Evolutionary conservation across 2,888 invertebrate species (phyloP).

Genomic region (Palloptera scutellata): DNA sequence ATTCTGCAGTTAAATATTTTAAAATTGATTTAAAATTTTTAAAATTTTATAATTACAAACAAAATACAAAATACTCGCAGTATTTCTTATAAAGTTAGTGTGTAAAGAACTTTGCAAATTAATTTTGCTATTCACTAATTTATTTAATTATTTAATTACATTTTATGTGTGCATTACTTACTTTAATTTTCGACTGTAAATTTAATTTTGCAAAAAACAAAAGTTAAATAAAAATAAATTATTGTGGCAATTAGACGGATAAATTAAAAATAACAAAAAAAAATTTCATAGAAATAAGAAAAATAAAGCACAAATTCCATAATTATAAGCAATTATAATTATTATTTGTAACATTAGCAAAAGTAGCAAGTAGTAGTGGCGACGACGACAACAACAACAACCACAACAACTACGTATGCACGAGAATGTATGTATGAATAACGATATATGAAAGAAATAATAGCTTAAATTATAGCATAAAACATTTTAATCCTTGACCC

Average conservation of each 20-base stretch:
- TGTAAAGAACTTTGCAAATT: not conserved
- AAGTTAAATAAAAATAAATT: not conserved
- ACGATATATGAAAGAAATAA: slow-evolving; percentile 10
- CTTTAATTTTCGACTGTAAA: not conserved
- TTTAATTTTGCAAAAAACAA: slow-evolving; percentile 5
- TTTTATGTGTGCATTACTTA: not conserved
- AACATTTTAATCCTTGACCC: slow-evolving; percentile 31
- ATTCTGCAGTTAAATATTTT: too few relatives aligned
- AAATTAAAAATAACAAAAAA: not conserved
- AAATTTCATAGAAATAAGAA: too few relatives aligned
- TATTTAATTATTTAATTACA: slow-evolving; percentile 25
- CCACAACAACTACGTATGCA: too few relatives aligned
- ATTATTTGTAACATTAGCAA: not conserved
- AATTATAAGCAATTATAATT: slow-evolving; percentile 27
- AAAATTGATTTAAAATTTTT: too few relatives aligned
- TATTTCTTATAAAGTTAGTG: too few relatives aligned
- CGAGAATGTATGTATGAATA: too few relatives aligned
- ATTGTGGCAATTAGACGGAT: not conserved
- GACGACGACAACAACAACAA: not conserved
- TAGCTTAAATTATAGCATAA: slow-evolving; percentile 24
- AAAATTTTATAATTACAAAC: too few relatives aligned
- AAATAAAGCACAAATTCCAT: slow-evolving; percentile 13
- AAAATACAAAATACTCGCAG: too few relatives aligned
- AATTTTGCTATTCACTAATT: not conserved
- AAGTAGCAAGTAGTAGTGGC: slow-evolving; percentile 7